These are phyloP conservation scores for Protobothrops mucrosquamatus DNA, from an alignment of 2,113 vertebrate species.

Conservation along the genomic window DNA sequence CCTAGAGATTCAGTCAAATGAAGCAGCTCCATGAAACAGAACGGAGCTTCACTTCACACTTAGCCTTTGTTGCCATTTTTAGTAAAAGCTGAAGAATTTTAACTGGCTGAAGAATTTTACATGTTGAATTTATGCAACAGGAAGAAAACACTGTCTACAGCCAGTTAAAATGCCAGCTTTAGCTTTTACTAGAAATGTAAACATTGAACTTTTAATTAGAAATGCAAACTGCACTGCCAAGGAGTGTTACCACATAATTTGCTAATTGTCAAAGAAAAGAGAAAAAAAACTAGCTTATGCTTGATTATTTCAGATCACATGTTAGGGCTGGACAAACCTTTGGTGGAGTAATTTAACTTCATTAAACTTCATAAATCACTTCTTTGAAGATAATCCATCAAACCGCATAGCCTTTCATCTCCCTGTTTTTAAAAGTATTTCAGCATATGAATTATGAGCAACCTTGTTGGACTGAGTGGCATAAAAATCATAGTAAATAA, in stretches of 20 bases:
- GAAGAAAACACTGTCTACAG: neutral
- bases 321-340: neutral
- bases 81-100: neutral
- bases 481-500: neutral
- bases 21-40: neutral
- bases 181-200: neutral
- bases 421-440: neutral
- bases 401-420: neutral
- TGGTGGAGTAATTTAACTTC: neutral
- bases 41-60: neutral
- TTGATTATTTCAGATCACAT: neutral
- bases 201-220: neutral
- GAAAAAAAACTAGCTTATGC: neutral
- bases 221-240: neutral
- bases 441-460: neutral
- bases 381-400: neutral
- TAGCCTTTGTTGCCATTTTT: neutral
- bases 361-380: neutral
- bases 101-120: neutral
- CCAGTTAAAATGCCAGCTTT: neutral
- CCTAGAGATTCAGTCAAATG: neutral
- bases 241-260: neutral
- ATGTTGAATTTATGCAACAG: neutral
- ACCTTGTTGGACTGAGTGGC: neutral
- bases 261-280: neutral